Evolutionary conservation across 2,113 vertebrate species (phyloP).

Genomic region (Aphelocoma coerulescens): DNA sequence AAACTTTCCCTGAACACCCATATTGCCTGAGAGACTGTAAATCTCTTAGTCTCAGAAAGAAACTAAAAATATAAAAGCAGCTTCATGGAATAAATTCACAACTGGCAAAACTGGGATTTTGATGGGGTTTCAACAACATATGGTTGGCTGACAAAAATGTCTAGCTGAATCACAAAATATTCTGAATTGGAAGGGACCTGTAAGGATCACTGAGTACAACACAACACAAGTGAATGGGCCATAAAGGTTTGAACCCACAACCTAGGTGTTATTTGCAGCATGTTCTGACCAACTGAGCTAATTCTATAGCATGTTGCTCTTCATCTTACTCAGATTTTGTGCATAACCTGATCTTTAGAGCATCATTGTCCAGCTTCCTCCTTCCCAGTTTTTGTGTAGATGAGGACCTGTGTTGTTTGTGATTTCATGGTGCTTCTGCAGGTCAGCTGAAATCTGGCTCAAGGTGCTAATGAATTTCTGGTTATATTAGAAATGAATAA

Average conservation of each 20-base stretch:
- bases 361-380: neutral
- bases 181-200: neutral
- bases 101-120: conserved; percentile 37
- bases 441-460: neutral
- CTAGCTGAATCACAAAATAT: neutral
- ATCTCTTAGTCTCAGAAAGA: conserved; percentile 40
- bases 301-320: neutral
- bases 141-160: neutral
- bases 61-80: conserved; percentile 35
- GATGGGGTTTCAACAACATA: neutral
- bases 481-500: neutral
- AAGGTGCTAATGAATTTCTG: neutral
- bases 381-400: neutral
- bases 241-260: neutral
- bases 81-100: conserved; percentile 14
- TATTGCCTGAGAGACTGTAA: neutral
- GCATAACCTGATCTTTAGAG: neutral
- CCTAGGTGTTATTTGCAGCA: neutral
- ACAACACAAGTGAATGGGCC: neutral
- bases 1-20: neutral
- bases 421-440: neutral
- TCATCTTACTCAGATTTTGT: neutral
- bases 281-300: neutral
- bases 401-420: neutral
- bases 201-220: neutral